Evolutionary conservation across 2,113 vertebrate genomes (phyloP), one percentile per base, ranked within the genome.

Genomic region (Regulus satrapa): DNA sequence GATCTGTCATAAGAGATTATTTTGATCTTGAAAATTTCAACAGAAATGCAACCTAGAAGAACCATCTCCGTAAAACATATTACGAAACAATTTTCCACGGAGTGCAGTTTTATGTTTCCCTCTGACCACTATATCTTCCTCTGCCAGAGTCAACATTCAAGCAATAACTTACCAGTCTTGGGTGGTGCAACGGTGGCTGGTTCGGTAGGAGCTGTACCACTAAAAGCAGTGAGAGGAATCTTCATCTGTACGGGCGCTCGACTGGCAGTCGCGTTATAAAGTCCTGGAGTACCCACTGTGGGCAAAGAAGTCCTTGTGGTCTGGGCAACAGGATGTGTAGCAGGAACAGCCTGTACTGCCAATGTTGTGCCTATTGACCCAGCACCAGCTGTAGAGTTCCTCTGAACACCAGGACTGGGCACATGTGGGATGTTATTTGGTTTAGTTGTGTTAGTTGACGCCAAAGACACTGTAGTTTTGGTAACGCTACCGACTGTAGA

Each of bases 251-350:
- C 61, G 24, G 97, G 64, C 1, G 91, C 75, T 81, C 98, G 97
- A 94, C 40, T 98, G 92, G 34, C 94, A 43, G 98, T 64, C 14
- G 97, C 80, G 83, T 85, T 98, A 93, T 98, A 96, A 45, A 98
- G 96, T 95, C 98, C 98, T 79, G 98, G 94, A 59, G 98, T 95
- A 93, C 90, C 97, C 81, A 98, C 97, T 81, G 98, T 74, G 61
- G 98, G 98, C 90, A 98, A 96, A 85, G 98, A 95, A 96, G 98
- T 98, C 97, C 98, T 98, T 75, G 98, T 91, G 78, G 98, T 92
- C 92, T 98, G 98, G 28, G 97, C 94, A 95, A 98, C 97, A 94
- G 98, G 94, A 85, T 98, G 98, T 69, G 98, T 95, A 67, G 98
- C 67, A 45, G 98, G 88, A 87, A 98, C 96, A 82, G 98, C 96